phyloP scores from a whole-genome alignment of 1,140 invertebrate species.

The Vanessa tameamea region DNA sequence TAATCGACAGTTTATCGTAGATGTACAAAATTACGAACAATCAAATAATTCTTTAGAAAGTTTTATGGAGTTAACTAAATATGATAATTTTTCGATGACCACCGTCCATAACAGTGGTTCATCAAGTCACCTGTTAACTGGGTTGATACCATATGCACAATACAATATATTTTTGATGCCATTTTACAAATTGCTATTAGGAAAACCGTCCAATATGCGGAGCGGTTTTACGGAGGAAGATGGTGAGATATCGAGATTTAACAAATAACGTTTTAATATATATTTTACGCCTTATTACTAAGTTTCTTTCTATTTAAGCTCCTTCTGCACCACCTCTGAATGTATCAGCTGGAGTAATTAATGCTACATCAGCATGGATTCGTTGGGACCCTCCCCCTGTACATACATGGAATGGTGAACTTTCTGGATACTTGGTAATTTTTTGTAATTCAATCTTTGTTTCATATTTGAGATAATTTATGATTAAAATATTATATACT shows the following conservation, averaged over 20 bases:
- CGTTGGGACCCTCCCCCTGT: conserved; percentile 88
- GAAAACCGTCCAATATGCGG: conserved; percentile 89
- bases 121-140: conserved; percentile 82
- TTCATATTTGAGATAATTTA: not conserved
- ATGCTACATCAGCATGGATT: conserved; percentile 87
- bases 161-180: conserved; percentile 91
- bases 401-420: conserved; percentile 87
- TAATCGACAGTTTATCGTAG: conserved; percentile 59
- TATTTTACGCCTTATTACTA: conserved; percentile 13
- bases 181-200: conserved; percentile 88
- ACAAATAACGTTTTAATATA: not conserved
- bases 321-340: conserved; percentile 87
- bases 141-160: conserved; percentile 85
- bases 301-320: conserved; percentile 48
- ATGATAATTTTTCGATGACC: conserved; percentile 82
- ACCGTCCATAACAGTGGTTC: conserved; percentile 84
- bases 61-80: conserved; percentile 65
- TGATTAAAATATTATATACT: not conserved
- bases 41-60: conserved; percentile 59
- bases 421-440: conserved; percentile 89
- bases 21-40: conserved; percentile 51
- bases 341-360: conserved; percentile 88
- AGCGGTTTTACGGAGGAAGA: conserved; percentile 87
- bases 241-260: conserved; percentile 79
- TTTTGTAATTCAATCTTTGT: not conserved